phyloP scores from a whole-genome alignment of 2,888 invertebrate genomes.

The Troides oblongomaculatus region DNA sequence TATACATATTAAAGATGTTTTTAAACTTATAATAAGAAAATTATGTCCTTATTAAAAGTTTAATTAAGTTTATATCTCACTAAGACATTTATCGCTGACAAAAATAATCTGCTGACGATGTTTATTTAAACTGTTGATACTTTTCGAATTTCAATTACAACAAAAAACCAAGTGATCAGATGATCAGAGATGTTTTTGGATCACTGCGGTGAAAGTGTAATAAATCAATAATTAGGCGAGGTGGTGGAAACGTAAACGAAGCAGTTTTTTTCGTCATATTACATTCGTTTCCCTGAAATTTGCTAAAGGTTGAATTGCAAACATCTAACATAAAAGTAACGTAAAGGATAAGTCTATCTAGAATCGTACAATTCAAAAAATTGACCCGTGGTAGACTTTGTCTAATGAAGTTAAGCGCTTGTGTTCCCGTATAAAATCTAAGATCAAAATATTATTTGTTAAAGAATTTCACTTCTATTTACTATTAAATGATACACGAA shows the following conservation, averaged over 20 bases:
- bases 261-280: neutral
- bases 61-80: too few species aligned
- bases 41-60: too few species aligned
- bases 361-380: neutral
- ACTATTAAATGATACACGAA: neutral
- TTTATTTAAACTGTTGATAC: too few species aligned
- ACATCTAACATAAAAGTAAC: neutral
- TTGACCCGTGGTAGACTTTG: too few species aligned
- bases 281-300: neutral
- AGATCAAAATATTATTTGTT: too few species aligned
- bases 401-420: too few species aligned
- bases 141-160: neutral
- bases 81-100: too few species aligned
- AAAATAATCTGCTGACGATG: too few species aligned
- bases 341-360: neutral
- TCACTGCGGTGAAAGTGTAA: neutral
- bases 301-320: neutral
- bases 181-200: neutral
- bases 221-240: constrained; percentile 2
- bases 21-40: too few species aligned
- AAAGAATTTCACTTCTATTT: neutral
- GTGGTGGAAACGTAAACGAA: constrained; percentile 2
- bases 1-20: too few species aligned
- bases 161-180: neutral
- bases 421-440: too few species aligned